Evolutionary conservation across 2,888 invertebrate species (phyloP), one percentile per base, ranked within the genome.

Genomic region (Cistogaster globosa): DNA sequence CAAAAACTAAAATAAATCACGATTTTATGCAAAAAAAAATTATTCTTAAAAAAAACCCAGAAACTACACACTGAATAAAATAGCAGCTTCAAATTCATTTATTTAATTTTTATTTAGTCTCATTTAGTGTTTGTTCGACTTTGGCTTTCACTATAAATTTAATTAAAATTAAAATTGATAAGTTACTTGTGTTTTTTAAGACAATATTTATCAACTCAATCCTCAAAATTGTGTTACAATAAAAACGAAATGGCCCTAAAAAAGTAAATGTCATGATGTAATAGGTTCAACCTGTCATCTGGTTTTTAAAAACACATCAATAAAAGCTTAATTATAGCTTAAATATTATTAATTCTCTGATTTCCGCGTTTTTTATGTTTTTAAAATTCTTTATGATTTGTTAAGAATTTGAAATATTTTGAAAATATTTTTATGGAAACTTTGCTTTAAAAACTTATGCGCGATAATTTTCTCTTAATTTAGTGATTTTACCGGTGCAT

Each of bases 11-110:
- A 67, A 78, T 78, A 87, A 87, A 89, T 89, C 89, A 89, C 89
- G 89, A 89, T 86, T 88, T 89, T 88, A 87, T 87, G 88, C 87
- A 87, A 86, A 42, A 42, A 38, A 55, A 16, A 26, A 14, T 26
- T 6, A 16, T 79, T 55, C 6, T 74, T 45, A 45, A 42, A 38
- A 69, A 69, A 53, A 68, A 8, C 11, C 12, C 12, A 48, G 57
- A 48, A 68, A 68, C 9, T 6, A 32, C 20, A 69, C 26, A 45
- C 8, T 4, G 22, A 62, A 45, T 48, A 58, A 38, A 7, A 3
- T 6, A 32, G 32, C 32, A 42, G 45, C 67, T 32, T 11, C 26
- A 78, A 74, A 72, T 58, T 65, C 42, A 20, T 75, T 75, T 74
- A 26, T 36, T 83, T 58, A 60, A 53, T 58, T 68, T 53, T 45